Percentiles rank a stretch among this genome's conserved stretches.
Conservation (phyloP, 2,888 invertebrate species). For the Protophormia terraenovae region DNA sequence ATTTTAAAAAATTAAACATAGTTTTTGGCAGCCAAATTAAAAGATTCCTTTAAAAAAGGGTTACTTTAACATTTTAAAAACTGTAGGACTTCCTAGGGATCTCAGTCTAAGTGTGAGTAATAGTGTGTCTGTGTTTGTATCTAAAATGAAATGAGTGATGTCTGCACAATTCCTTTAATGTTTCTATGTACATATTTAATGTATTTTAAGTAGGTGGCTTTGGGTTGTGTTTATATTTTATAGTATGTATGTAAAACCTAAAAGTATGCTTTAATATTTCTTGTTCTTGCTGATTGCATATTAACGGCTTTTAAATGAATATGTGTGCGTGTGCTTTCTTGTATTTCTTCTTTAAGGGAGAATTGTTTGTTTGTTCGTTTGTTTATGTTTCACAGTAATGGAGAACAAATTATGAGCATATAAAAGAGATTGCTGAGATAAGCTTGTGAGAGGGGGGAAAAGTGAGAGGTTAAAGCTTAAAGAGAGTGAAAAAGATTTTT, state of each 20-base stretch:
- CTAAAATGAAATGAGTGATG: conserved; percentile 53
- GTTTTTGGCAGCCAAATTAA: too few relatives aligned
- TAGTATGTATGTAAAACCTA: conserved; percentile 10
- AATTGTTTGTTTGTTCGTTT: conserved; percentile 42
- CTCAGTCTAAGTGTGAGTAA: background rate
- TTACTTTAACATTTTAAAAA: too few relatives aligned
- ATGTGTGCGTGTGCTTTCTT: background rate
- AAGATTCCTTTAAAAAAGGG: too few relatives aligned
- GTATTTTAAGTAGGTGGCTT: conserved; percentile 26
- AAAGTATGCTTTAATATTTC: conserved; percentile 59
- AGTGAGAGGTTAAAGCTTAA: background rate
- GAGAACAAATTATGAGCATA: conserved; percentile 36
- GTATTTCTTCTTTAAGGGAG: conserved; percentile 18
- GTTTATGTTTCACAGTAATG: conserved; percentile 51
- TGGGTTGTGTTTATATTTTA: conserved; percentile 5
- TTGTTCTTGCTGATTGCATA: conserved; percentile 19
- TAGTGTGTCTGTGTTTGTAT: background rate
- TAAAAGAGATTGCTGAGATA: too few relatives aligned
- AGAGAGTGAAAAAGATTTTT: conserved; percentile 24
- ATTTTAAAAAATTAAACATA: too few relatives aligned
- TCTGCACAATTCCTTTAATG: conserved; percentile 56
- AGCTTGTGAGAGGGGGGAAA: background rate
- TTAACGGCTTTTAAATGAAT: conserved; percentile 17
- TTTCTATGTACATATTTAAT: conserved; percentile 25
- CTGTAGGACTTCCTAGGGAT: too few relatives aligned